A percentile compares a stretch with the other conserved stretches of the same genome.
Conservation (phyloP, 2,888 invertebrate genomes). For the Cinara cedri region DNA sequence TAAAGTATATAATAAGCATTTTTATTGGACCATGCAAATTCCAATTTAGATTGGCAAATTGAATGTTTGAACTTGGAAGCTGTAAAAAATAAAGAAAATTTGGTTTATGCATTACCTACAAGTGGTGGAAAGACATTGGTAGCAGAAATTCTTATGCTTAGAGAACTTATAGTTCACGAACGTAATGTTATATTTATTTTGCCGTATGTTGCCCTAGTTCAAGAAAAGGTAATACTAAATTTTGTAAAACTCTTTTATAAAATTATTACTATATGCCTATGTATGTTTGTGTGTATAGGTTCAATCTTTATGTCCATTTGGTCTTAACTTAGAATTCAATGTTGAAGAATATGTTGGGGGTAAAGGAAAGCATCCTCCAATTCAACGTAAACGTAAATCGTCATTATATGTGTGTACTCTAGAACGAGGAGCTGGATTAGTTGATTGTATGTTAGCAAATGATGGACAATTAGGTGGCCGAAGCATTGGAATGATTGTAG, state of each 20-base stretch:
- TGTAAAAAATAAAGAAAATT: conserved; percentile 74
- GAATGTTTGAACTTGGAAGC: conserved; percentile 85
- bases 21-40: background rate
- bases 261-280: background rate
- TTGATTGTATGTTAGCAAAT: conserved; percentile 84
- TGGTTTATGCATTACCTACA: conserved; percentile 92
- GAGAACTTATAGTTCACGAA: conserved; percentile 79
- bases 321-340: conserved; percentile 82
- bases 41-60: conserved; percentile 84
- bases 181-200: conserved; percentile 87
- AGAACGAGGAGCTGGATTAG: conserved; percentile 86
- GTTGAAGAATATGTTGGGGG: conserved; percentile 95
- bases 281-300: conserved; percentile 67
- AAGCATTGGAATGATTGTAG: conserved; percentile 78
- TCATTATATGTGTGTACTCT: conserved; percentile 91
- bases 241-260: background rate
- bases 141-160: conserved; percentile 90
- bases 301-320: conserved; percentile 83
- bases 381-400: conserved; percentile 76
- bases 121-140: conserved; percentile 97
- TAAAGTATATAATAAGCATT: background rate
- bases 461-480: conserved; percentile 69
- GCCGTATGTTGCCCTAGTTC: conserved; percentile 95
- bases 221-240: conserved; percentile 77
- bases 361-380: conserved; percentile 84